Evolutionary conservation across 2,888 invertebrate genomes (phyloP).

Genomic region (Lasioglossum marginatum): DNA sequence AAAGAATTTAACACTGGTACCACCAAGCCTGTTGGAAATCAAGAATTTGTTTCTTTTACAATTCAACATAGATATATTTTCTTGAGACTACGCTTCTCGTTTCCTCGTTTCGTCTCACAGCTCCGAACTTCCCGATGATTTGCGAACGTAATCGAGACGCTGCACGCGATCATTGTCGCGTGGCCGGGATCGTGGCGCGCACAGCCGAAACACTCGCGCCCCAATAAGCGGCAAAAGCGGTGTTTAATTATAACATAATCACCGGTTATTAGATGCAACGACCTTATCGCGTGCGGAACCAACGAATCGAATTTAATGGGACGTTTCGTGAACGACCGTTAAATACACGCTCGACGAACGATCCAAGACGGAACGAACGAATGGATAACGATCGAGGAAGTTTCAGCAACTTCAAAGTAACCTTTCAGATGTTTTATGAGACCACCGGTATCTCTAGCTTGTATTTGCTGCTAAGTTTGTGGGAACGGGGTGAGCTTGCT

Average conservation of each 20-base stretch:
- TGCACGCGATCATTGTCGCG: background rate
- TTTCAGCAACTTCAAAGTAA: background rate
- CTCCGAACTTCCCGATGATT: too few relatives aligned
- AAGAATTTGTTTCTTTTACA: too few relatives aligned
- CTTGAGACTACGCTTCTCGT: too few relatives aligned
- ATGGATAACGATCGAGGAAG: background rate
- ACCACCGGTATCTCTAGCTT: background rate
- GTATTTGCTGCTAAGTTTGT: background rate
- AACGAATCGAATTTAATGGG: background rate
- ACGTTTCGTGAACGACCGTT: background rate
- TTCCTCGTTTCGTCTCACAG: too few relatives aligned
- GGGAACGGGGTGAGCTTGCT: background rate
- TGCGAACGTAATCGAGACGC: background rate
- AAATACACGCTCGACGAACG: too few relatives aligned
- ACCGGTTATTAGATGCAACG: conserved; percentile 27
- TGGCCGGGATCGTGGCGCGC: background rate
- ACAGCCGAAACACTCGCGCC: background rate
- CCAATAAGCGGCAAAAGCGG: conserved; percentile 2
- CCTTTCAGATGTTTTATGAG: background rate
- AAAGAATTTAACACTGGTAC: background rate
- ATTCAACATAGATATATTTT: too few relatives aligned
- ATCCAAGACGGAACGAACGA: background rate
- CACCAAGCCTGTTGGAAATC: background rate
- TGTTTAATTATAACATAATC: conserved; percentile 34
- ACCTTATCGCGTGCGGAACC: conserved; percentile 23